Base-by-base conservation (phyloP, 2,888 invertebrate species). In the Hetaerina titia region DNA sequence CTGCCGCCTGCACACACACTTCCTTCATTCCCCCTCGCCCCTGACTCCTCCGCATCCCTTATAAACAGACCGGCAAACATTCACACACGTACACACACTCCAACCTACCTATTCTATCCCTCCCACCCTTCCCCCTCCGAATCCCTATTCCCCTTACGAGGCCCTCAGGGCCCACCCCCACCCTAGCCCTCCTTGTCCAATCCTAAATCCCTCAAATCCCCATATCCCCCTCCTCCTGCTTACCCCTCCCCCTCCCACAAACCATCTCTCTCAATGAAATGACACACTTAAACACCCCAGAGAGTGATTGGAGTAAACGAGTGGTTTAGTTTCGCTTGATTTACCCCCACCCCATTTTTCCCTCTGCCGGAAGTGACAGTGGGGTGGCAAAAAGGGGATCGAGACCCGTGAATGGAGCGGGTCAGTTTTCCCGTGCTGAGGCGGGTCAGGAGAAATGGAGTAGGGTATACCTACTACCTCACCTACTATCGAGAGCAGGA, bases 211-310 rank as follows among this genome's bases (percentile, higher is more conserved):
- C 22, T 69, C 69, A 17, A 69, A 69, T 4, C 69, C 69, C 22
- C 69, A 69, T n/a, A 69, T n/a, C 8, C 60, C 69, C 88, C 45
- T 45, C 6, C 45, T 45, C 45, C 45, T 56, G 22, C 57, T 19
- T 69, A 2, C 89, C 22, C 89, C 89, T 6, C 19, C 13, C 45
- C n/a, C n/a, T n/a, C n/a, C n/a, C n/a, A n/a, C n/a, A 45, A 45
- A 45, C 45, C 45, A 45, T 22, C 69, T 5, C 25, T 11, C 64
- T 90, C 90, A 45, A 64, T 64, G 90, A 64, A 31, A 90, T 64
- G 90, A 63, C 90, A 90, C 90, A 31, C 64, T 90, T 90, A 63
- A 90, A 90, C 90, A 60, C 90, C 90, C 69, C 90, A 45, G 64
- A 56, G 90, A 90, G 60, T 56, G 90, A 90, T 90, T 60, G n/a